Evolutionary conservation across 35 echinoderm and acorn worm species (phyloP).

Genomic region (Apostichopus japonicus): DNA sequence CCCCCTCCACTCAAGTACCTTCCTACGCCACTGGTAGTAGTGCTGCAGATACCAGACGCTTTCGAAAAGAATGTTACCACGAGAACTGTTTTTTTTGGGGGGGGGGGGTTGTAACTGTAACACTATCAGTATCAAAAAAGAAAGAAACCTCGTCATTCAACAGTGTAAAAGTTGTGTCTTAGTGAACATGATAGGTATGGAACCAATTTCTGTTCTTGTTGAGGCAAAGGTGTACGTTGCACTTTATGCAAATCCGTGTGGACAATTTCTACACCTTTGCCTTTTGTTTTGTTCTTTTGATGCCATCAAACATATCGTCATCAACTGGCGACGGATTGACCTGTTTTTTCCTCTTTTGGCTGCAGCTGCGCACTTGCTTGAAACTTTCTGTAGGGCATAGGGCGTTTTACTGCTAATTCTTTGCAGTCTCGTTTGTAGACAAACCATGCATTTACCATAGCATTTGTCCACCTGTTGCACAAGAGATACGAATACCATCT

Average conservation of each 20-base stretch:
- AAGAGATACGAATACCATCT: too few relatives aligned
- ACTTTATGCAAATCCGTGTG: slow-evolving; percentile 47
- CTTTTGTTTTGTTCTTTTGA: slow-evolving; percentile 53
- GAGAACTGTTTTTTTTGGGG: too few relatives aligned
- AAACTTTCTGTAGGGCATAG: neutral
- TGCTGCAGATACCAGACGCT: too few relatives aligned
- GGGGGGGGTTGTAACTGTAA: too few relatives aligned
- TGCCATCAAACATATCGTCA: slow-evolving; percentile 13
- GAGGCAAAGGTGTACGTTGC: slow-evolving; percentile 39
- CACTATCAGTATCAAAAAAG: too few relatives aligned
- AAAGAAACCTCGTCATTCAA: too few relatives aligned
- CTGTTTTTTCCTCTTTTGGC: neutral
- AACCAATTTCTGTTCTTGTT: slow-evolving; percentile 54
- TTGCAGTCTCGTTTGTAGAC: slow-evolving; percentile 32
- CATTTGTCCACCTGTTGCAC: neutral
- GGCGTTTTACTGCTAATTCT: neutral
- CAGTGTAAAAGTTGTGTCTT: too few relatives aligned
- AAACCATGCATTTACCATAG: slow-evolving; percentile 64
- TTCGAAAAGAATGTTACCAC: too few relatives aligned
- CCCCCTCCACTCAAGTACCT: too few relatives aligned
- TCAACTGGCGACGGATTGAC: neutral
- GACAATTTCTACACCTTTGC: slow-evolving; percentile 35
- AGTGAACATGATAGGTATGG: too few relatives aligned
- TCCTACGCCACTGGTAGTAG: too few relatives aligned
- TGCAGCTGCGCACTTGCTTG: slow-evolving; percentile 42